Conservation (phyloP, 2,113 vertebrate genomes). For the Planiliza haematocheilus region DNA sequence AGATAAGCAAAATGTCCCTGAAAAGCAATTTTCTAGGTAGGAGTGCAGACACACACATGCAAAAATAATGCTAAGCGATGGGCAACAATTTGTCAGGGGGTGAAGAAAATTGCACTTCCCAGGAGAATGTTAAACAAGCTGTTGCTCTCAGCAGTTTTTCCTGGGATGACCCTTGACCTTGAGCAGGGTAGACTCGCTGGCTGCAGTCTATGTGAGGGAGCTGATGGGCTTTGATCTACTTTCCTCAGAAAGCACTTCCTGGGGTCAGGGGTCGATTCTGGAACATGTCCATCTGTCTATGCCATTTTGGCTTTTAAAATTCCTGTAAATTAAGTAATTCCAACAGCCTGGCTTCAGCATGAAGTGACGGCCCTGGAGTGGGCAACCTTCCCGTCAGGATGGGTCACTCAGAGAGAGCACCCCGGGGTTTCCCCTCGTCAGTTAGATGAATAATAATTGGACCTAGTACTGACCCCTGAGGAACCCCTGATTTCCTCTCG, state of each 20-base stretch:
- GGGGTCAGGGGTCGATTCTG: conserved; percentile 82
- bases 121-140: conserved; percentile 78
- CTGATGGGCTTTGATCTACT: conserved; percentile 85
- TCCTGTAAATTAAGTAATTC: conserved; percentile 81
- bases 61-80: conserved; percentile 51
- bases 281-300: conserved; percentile 83
- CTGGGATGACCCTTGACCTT: conserved; percentile 75
- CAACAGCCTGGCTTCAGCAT: conserved; percentile 60
- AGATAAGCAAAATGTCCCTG: conserved; percentile 22
- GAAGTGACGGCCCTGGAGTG: conserved; percentile 34
- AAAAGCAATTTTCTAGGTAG: conserved; percentile 27
- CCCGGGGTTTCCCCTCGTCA: conserved; percentile 68
- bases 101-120: conserved; percentile 77
- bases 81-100: conserved; percentile 74
- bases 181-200: conserved; percentile 77
- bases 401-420: conserved; percentile 58
- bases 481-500: conserved; percentile 72
- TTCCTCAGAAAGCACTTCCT: conserved; percentile 81
- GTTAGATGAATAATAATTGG: conserved; percentile 77
- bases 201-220: conserved; percentile 77
- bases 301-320: conserved; percentile 83
- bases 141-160: conserved; percentile 70
- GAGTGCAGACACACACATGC: conserved; percentile 35
- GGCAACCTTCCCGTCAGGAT: conserved; percentile 44
- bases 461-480: conserved; percentile 65